Conservation (phyloP, 2,888 invertebrate species). For the Watsonalla binaria region DNA sequence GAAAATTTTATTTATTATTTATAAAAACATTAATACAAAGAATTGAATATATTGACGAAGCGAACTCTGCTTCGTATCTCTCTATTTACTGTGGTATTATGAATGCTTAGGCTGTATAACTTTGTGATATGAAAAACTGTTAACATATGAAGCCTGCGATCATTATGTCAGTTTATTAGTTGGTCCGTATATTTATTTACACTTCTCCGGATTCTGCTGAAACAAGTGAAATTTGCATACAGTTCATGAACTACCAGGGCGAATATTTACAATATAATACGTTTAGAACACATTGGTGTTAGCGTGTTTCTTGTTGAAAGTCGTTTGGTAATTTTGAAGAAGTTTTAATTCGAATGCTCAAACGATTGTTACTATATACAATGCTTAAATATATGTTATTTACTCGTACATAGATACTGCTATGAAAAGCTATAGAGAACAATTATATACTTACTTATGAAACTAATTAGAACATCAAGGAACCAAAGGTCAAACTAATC, state of each 20-base stretch:
- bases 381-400: not conserved
- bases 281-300: not conserved
- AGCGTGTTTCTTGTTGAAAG: not conserved
- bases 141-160: constrained; percentile 14
- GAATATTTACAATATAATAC: constrained; percentile 5
- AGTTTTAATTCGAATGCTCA: too few species aligned
- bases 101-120: not conserved
- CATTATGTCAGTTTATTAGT: constrained; percentile 23
- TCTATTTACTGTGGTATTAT: constrained; percentile 6
- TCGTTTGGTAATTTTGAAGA: not conserved
- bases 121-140: constrained; percentile 8
- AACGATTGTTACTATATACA: too few species aligned
- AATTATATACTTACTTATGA: not conserved
- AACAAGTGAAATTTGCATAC: constrained; percentile 64
- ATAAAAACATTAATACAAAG: constrained; percentile 63
- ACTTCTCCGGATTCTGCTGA: constrained; percentile 61
- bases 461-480: constrained; percentile 8
- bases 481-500: constrained; percentile 23
- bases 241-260: constrained; percentile 28
- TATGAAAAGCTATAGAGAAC: not conserved
- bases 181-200: constrained; percentile 46
- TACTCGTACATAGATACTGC: not conserved
- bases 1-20: constrained; percentile 55
- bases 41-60: constrained; percentile 22
- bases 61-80: constrained; percentile 11